A percentile compares a stretch with the other conserved stretches of the same genome.
Conservation (phyloP, 1,140 invertebrate genomes). For the Venturia canescens region DNA sequence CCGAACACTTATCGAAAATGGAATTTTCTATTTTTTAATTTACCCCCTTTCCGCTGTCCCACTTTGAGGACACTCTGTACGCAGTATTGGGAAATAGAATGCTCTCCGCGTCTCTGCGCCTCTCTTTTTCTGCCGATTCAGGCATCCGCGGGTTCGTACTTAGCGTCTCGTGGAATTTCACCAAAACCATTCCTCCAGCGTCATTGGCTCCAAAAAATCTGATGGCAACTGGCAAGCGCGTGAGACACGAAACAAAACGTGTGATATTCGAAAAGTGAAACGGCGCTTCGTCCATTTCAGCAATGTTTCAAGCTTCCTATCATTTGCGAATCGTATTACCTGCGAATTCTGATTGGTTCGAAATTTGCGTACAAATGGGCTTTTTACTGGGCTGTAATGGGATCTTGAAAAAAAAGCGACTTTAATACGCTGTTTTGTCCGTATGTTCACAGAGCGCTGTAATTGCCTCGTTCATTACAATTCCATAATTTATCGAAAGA, state of each 20-base stretch:
- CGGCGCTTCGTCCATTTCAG: slow-evolving; percentile 11
- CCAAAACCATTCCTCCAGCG: not conserved
- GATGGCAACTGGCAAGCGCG: not conserved
- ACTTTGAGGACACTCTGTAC: too few species aligned
- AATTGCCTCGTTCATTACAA: too few species aligned
- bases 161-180: slow-evolving; percentile 36
- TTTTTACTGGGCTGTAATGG: not conserved
- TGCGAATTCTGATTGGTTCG: not conserved
- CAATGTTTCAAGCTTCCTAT: slow-evolving; percentile 3
- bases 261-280: not conserved
- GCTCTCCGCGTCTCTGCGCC: not conserved
- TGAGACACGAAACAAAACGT: not conserved
- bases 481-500: too few species aligned
- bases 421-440: not conserved
- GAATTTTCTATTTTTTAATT: too few species aligned
- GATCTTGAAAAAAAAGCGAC: not conserved
- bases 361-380: not conserved
- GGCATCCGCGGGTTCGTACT: slow-evolving; percentile 22
- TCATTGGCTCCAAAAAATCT: slow-evolving; percentile 15
- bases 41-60: too few species aligned
- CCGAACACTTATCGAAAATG: too few species aligned
- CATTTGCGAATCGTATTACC: not conserved
- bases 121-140: slow-evolving; percentile 3
- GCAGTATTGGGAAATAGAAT: not conserved
- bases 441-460: not conserved